phyloP scores from a whole-genome alignment of 2,797 vertebrate species.

The Esox lucius region DNA sequence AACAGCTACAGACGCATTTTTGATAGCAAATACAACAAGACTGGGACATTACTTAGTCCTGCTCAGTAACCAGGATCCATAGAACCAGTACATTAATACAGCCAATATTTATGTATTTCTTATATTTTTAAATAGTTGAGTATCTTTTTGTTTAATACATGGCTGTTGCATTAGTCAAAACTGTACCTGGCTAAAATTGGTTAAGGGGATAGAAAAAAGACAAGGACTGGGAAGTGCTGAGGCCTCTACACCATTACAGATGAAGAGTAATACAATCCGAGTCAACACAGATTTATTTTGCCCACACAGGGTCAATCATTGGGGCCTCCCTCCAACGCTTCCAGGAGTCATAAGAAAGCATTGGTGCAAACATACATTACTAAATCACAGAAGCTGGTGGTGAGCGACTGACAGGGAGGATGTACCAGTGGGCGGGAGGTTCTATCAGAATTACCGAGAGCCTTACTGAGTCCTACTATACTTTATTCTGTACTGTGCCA shows the following conservation, averaged over 20 bases:
- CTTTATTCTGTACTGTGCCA: neutral
- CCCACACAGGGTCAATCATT: conserved; percentile 56
- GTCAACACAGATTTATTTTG: conserved; percentile 73
- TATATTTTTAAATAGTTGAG: no score
- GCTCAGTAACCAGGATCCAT: no score
- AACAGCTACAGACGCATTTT: no score
- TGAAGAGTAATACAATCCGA: conserved; percentile 67
- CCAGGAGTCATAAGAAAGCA: conserved; percentile 73
- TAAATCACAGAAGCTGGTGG: conserved; percentile 51
- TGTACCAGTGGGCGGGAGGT: neutral
- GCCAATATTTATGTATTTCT: no score
- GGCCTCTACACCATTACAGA: conserved; percentile 5
- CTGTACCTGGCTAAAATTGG: no score
- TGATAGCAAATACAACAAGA: no score
- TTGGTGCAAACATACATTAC: conserved; percentile 77
- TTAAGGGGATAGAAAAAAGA: no score
- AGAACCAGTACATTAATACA: no score
- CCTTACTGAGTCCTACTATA: neutral
- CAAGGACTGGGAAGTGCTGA: no score
- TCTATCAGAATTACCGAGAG: neutral
- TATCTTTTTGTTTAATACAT: no score
- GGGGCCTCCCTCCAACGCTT: conserved; percentile 61
- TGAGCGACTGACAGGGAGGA: neutral
- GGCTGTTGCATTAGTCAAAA: no score
- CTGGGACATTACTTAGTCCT: no score